phyloP scores from a whole-genome alignment of 2,888 invertebrate genomes.

The Drosophila emarginata region DNA sequence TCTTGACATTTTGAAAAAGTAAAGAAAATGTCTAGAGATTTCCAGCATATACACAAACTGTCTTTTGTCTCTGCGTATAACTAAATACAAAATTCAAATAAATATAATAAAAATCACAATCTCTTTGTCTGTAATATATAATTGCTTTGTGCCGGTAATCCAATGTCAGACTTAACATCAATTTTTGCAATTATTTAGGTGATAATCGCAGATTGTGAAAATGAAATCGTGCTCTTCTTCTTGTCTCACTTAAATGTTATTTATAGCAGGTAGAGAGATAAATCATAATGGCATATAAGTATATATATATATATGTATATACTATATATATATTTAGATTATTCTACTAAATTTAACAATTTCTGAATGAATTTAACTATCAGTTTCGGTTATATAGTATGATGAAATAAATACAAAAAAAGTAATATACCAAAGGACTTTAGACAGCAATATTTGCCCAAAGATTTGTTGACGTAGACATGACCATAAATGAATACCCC shows the following conservation, averaged over 20 bases:
- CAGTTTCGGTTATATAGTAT: neutral
- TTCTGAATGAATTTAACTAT: neutral
- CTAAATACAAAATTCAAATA: neutral
- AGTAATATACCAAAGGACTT: too few relatives aligned
- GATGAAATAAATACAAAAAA: too few relatives aligned
- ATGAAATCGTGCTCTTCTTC: constrained; percentile 13
- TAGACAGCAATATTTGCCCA: too few relatives aligned
- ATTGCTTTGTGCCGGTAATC: neutral
- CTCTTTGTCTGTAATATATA: neutral
- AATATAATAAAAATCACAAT: neutral
- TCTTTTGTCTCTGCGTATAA: too few relatives aligned
- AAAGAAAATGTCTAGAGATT: too few relatives aligned
- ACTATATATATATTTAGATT: neutral
- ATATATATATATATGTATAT: neutral
- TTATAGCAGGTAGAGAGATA: constrained; percentile 4
- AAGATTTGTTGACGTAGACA: too few relatives aligned
- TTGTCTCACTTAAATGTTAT: constrained; percentile 8
- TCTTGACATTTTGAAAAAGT: too few relatives aligned
- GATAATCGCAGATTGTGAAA: constrained; percentile 6
- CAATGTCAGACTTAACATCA: constrained; percentile 5
- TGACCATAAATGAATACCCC: too few relatives aligned
- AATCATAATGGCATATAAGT: neutral
- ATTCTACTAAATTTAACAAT: neutral
- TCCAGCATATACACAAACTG: too few relatives aligned
- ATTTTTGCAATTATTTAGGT: constrained; percentile 9